Evolutionary conservation across 2,888 invertebrate genomes (phyloP), one percentile per base, ranked within the genome.

Genomic region (Melanostoma mellinum): DNA sequence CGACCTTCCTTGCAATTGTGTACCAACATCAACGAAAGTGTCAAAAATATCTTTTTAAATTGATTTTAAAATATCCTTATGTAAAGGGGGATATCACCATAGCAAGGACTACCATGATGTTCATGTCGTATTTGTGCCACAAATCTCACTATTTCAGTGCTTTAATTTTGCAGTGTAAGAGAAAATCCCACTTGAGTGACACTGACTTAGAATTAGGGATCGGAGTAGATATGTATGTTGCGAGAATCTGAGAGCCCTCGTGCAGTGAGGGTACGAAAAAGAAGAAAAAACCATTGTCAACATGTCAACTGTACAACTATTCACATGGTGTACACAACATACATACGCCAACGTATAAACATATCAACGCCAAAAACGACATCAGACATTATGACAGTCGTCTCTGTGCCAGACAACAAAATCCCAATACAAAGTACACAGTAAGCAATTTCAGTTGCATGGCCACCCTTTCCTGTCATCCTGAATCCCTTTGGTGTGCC

Each of bases 401-500:
- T 69, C 84, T 84, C 84, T 79, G 69, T 74, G 74, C 84, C 79
- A 84, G 84, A 79, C 84, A 79, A 84, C 84, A 84, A 84, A 79
- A 84, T 84, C 84, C 84, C 84, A 79, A 84, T 84, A 75, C 79
- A 79, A 78, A 84, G 74, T 75, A 84, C 84, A 84, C 79, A 84
- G 84, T 84, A 84, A 84, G 84, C 84, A 84, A 84, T 84, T 84
- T 84, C 84, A 84, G 79, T 84, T 84, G 84, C 79, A 79, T 79
- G 69, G 74, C 84, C 84, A 79, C 84, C 84, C 79, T 75, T 74
- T 68, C 40, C 72, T 69, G 74, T 71, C 74, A 74, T 48, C 56
- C 73, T 53, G 35, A 42, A 56, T 63, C 61, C 38, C 42, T 55
- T 10, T 6, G 36, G 53, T 30, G 6, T 68, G 33, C 50, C 42